phyloP scores from a whole-genome alignment of 2,797 vertebrate genomes.

The Sebastes oblongus region DNA sequence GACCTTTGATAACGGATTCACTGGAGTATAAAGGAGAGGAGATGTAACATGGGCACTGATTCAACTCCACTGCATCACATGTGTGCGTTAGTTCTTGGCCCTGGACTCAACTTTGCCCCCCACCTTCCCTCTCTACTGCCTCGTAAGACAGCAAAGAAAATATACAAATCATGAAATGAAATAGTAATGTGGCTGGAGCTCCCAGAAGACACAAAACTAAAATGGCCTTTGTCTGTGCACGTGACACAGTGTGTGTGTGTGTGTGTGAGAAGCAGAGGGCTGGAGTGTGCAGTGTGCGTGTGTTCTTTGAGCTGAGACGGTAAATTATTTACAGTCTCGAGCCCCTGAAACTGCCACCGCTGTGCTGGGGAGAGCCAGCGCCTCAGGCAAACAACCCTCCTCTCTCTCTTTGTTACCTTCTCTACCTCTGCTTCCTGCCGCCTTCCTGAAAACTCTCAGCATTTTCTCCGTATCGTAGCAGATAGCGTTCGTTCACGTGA shows the following conservation, averaged over 20 bases:
- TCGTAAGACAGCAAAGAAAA: slow-evolving; percentile 1
- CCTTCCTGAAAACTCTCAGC: neutral
- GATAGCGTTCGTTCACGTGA: neutral
- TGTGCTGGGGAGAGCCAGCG: slow-evolving; percentile 29
- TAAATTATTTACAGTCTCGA: slow-evolving; percentile 74
- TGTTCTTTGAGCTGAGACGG: slow-evolving; percentile 36
- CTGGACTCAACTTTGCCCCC: neutral
- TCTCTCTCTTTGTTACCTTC: neutral
- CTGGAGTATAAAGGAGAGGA: neutral
- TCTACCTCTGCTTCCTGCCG: slow-evolving; percentile 26
- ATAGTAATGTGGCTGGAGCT: slow-evolving; percentile 20
- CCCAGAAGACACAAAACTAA: slow-evolving; percentile 20
- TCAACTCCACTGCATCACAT: neutral
- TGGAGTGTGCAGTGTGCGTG: slow-evolving; percentile 18
- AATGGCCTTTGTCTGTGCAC: slow-evolving; percentile 34
- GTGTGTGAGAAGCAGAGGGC: slow-evolving; percentile 1
- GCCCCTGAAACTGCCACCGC: slow-evolving; percentile 48
- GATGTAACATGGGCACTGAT: neutral
- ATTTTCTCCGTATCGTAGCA: neutral
- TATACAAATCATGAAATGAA: slow-evolving; percentile 21
- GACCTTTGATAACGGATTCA: slow-evolving; percentile 11
- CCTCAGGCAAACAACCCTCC: slow-evolving; percentile 47
- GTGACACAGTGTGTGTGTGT: neutral
- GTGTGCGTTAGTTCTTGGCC: neutral
- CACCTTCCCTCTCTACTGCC: neutral